These are phyloP conservation scores for Sinosuthora webbiana DNA, from an alignment of 2,113 vertebrate genomes.

Conservation along the genomic window DNA sequence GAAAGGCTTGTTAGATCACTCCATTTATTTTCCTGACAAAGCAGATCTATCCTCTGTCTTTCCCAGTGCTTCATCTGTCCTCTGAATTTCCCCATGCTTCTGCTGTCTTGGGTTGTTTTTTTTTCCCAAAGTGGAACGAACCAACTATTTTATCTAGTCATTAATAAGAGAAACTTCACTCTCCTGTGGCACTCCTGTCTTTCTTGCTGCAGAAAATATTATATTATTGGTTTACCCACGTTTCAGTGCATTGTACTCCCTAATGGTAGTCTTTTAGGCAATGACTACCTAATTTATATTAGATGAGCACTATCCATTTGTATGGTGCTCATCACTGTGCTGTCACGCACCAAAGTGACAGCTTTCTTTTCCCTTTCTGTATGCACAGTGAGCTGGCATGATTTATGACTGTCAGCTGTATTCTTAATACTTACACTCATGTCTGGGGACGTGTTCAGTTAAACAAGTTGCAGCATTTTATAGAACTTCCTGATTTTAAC, in stretches of 20 bases:
- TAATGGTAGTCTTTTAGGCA: background rate
- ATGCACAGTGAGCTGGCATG: background rate
- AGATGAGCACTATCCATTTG: background rate
- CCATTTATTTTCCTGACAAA: background rate
- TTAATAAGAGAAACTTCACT: background rate
- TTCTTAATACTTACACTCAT: background rate
- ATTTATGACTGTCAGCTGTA: background rate
- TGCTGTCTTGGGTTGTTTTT: background rate
- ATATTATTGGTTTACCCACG: background rate
- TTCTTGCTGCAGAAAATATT: background rate
- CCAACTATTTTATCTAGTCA: background rate
- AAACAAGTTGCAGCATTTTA: background rate
- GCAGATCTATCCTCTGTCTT: background rate
- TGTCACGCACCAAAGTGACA: background rate
- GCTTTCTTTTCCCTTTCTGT: background rate
- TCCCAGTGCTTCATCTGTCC: background rate
- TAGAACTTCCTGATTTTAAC: background rate
- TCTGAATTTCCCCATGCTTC: background rate
- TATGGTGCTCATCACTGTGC: background rate
- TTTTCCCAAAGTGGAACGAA: background rate
- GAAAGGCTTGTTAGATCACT: background rate
- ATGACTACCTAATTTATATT: background rate
- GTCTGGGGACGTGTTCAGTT: background rate
- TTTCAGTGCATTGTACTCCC: background rate
- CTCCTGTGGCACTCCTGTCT: background rate